Conservation (phyloP, 2,113 vertebrate species). For the Crotalus horridus region DNA sequence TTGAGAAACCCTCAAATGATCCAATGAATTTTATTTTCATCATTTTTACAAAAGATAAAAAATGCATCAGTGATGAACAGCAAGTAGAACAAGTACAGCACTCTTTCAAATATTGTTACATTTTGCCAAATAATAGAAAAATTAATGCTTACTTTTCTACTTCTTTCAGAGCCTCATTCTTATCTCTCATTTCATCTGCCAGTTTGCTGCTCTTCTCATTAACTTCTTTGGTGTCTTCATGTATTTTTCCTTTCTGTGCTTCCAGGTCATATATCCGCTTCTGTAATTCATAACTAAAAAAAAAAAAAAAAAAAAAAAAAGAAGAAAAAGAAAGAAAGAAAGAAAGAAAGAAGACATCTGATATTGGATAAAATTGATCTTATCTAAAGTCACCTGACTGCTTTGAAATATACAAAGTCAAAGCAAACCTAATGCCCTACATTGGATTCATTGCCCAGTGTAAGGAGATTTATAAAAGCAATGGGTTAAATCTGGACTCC, state of each 20-base stretch:
- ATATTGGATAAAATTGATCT: neutral
- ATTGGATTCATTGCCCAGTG: neutral
- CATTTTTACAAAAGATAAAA: neutral
- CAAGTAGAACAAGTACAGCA: neutral
- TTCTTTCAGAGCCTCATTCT: constrained; percentile 84
- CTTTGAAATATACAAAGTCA: neutral
- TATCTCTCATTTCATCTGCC: constrained; percentile 80
- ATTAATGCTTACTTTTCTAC: constrained; percentile 82
- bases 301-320: neutral
- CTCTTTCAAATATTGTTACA: neutral
- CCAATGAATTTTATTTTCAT: neutral
- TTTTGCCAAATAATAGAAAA: neutral
- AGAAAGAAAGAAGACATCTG: neutral
- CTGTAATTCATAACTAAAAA: constrained; percentile 82
- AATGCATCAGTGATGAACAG: neutral
- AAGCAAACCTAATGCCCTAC: neutral
- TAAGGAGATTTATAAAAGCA: neutral
- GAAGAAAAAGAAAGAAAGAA: too few relatives aligned
- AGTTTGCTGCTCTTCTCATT: constrained; percentile 82
- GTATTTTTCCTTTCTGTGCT: constrained; percentile 82
- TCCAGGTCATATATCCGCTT: constrained; percentile 78
- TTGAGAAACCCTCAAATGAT: neutral
- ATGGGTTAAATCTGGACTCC: neutral
- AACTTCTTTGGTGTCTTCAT: constrained; percentile 84
- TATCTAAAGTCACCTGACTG: neutral